Evolutionary conservation across 2,888 invertebrate genomes (phyloP).

Genomic region (Nephrotoma appendiculata): DNA sequence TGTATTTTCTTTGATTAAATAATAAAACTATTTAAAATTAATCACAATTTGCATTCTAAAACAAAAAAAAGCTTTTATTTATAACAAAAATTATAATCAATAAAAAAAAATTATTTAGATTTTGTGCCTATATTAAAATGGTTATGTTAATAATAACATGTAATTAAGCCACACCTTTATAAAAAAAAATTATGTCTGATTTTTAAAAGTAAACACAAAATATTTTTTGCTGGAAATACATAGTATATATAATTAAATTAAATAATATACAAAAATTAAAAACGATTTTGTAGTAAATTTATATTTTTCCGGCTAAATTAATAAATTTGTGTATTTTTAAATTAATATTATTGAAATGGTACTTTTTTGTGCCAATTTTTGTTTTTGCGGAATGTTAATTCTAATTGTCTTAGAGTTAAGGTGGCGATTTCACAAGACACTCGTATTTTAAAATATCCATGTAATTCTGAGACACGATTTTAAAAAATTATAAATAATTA

Average conservation of each 20-base stretch:
- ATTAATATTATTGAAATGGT: neutral
- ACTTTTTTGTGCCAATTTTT: neutral
- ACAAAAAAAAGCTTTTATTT: neutral
- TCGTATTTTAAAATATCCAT: neutral
- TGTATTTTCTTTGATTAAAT: neutral
- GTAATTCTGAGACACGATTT: neutral
- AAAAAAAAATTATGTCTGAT: neutral
- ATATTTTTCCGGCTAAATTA: neutral
- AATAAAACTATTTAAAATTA: neutral
- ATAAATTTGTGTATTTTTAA: neutral
- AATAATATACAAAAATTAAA: neutral
- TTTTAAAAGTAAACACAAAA: neutral
- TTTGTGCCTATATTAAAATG: neutral
- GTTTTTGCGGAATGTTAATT: neutral
- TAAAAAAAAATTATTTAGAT: neutral
- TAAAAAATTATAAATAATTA: neutral
- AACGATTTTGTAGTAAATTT: neutral
- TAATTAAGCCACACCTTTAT: neutral
- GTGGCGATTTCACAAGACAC: neutral
- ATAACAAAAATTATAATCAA: neutral
- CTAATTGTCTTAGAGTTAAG: neutral
- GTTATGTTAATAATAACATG: neutral
- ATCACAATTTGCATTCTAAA: neutral
- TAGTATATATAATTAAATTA: neutral
- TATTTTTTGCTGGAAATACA: neutral